Percentiles rank a stretch among this genome's conserved stretches.
Conservation (phyloP, 2,113 vertebrate species). For the Lonchura striata region DNA sequence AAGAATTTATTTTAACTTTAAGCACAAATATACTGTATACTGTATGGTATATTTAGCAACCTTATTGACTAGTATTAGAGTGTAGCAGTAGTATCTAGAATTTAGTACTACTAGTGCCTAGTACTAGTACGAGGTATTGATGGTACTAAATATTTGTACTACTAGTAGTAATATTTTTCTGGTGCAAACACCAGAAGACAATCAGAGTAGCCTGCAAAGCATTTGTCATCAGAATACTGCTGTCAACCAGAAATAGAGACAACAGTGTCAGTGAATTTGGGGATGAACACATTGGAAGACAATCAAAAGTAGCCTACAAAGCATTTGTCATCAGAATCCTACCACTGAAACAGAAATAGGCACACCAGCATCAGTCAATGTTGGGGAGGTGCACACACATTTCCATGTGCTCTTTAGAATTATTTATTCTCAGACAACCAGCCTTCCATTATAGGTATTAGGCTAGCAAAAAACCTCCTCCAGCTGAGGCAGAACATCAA, state of each 20-base stretch:
- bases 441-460: neutral
- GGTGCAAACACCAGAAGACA: neutral
- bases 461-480: neutral
- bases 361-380: neutral
- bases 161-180: neutral
- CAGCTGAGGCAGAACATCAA: neutral
- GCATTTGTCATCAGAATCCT: neutral
- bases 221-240: neutral
- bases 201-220: neutral
- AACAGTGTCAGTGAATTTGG: neutral
- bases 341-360: neutral
- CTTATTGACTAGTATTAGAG: neutral
- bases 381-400: accelerated
- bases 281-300: neutral
- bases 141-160: neutral
- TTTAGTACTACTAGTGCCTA: neutral
- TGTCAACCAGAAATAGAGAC: neutral
- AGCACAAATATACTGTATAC: neutral
- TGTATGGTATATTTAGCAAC: neutral
- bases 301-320: neutral
- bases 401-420: neutral
- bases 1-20: neutral
- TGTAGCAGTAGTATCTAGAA: neutral
- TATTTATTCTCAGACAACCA: neutral
- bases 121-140: neutral